Base-by-base conservation (phyloP, 2,113 vertebrate genomes). In the Cichladusa arquata region DNA sequence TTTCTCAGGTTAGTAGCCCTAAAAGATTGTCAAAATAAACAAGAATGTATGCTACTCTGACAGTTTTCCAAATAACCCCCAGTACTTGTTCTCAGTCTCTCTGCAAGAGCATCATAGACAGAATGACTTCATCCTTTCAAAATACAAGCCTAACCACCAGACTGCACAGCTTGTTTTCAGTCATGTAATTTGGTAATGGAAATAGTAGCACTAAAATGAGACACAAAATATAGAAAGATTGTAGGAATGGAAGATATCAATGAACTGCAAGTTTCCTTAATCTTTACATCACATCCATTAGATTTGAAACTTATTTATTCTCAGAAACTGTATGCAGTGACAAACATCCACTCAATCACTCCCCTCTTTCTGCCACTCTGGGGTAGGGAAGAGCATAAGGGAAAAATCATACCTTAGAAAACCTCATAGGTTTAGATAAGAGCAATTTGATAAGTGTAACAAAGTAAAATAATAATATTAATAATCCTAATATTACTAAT, bases 1-100 rank as follows among this genome's bases (percentile, higher is more conserved):
- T 64, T 99, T 99, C 96, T 99, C 83, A 81, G 98, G 99, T 99
- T 97, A 72, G 99, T 97, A 65, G 19, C 9, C 14, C 28, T 74
- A 48, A 67, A 74, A 69, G 14, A 24, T 24, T 77, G 6, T 31
- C 23, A 65, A 65, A 81, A 74, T 60, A 71, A 67, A 14, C 8
- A 74, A 29, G 14, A 53, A 61, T 22, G 1, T 13, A 16, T 78
- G 8, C 24, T 56, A 28, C 12, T 7, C 10, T 38, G 5, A 19
- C 31, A 42, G 8, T 67, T 79, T 82, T 92, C 36, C 25, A 51
- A 20, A 34, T 47, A 66, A 87, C 4, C 1, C 12, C 14, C 18
- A 48, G 10, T 47, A 47, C 8, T 64, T 71, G 1, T 34, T 92
- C 26, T 54, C 57, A 62, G 38, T 61, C 22, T 26, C 13, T 50